A percentile compares a stretch with the other conserved stretches of the same genome.
Conservation (phyloP, 2,113 vertebrate genomes). For the Megaptera novaeangliae region DNA sequence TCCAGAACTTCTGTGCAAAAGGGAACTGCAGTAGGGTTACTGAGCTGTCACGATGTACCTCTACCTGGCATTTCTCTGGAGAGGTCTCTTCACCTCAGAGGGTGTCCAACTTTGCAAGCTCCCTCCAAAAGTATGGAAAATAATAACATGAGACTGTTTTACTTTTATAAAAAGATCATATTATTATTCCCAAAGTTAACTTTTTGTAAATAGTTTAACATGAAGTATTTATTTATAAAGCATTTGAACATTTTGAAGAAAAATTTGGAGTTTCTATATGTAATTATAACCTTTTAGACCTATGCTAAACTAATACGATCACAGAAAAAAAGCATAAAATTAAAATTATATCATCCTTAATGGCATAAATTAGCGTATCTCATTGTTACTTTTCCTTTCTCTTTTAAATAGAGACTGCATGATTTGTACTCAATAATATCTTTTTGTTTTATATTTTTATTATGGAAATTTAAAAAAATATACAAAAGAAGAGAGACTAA, state of each 20-base stretch:
- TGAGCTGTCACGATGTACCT: too few species aligned
- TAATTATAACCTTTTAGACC: neutral
- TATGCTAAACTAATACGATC: neutral
- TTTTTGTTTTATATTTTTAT: neutral
- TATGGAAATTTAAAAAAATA: neutral
- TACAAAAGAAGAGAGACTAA: neutral
- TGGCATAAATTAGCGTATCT: neutral
- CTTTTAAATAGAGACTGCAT: neutral
- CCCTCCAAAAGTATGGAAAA: neutral
- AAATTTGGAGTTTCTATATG: neutral
- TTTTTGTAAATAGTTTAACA: constrained; percentile 2
- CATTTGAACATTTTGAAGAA: neutral
- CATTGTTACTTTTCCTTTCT: neutral
- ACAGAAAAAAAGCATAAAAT: neutral
- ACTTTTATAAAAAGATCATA: neutral
- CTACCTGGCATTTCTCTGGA: neutral
- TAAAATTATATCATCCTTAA: neutral
- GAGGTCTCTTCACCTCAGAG: neutral
- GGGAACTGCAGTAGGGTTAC: neutral
- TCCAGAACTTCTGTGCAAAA: neutral
- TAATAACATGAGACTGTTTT: neutral
- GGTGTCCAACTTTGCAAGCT: neutral
- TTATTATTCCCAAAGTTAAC: neutral
- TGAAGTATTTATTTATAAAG: too few species aligned
- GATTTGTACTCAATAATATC: neutral